A percentile compares a stretch with the other conserved stretches of the same genome.
These are phyloP conservation scores for Dryobota labecula DNA, from an alignment of 2,888 invertebrate genomes.

Conservation along the genomic window DNA sequence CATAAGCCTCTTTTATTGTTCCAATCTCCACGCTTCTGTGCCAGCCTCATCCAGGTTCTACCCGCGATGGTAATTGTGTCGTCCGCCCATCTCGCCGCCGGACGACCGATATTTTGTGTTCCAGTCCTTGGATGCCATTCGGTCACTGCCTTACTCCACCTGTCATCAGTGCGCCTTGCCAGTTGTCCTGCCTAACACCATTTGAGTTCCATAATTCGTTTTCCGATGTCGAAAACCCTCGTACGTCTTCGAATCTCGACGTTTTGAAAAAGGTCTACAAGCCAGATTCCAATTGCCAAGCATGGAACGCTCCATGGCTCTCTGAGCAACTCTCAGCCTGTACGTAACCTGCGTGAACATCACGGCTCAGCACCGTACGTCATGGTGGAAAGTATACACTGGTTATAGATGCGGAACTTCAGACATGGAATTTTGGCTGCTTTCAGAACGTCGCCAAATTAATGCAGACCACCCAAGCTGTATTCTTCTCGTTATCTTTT, in stretches of 20 bases:
- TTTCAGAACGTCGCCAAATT: not conserved
- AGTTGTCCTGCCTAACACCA: not conserved
- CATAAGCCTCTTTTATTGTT: too few relatives aligned
- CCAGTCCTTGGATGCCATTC: too few relatives aligned
- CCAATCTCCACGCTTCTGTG: too few relatives aligned
- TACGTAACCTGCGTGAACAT: not conserved
- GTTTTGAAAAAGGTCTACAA: not conserved
- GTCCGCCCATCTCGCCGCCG: too few relatives aligned
- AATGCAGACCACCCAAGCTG: not conserved
- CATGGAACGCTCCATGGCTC: not conserved
- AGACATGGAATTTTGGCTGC: not conserved
- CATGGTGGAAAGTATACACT: not conserved
- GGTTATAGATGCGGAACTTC: not conserved
- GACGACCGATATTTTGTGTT: too few relatives aligned
- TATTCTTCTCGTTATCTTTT: not conserved
- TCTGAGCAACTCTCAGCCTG: too few relatives aligned
- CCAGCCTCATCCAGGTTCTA: too few relatives aligned
- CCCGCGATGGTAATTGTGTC: too few relatives aligned
- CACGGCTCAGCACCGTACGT: not conserved
- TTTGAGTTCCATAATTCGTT: not conserved
- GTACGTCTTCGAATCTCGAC: not conserved
- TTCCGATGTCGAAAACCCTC: not conserved
- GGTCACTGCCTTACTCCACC: not conserved
- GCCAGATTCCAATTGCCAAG: not conserved
- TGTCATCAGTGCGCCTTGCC: not conserved